Base-by-base conservation (phyloP, 2,797 vertebrate genomes). In the Melanotaenia maccullochi region DNA sequence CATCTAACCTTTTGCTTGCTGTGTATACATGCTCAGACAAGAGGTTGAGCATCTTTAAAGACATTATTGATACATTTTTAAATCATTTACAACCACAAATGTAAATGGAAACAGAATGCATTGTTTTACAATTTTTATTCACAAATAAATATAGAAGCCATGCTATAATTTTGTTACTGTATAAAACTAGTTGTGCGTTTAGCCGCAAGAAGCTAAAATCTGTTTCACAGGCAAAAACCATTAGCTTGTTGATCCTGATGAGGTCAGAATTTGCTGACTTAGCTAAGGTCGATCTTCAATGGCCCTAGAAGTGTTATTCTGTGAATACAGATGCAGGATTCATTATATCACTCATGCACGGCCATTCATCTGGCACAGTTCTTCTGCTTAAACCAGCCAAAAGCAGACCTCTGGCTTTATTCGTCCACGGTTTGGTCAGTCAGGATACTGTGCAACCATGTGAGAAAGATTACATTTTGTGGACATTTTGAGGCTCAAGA, bases 1-100 rank as follows among this genome's bases (percentile, higher is more conserved):
- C 11, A 65, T 78, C 28, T 70, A 80, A 85, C 74, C 76, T 78
- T 82, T 75, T 44, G 49, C 78, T 75, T 71, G 57, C 7, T 3
- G 33, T 49, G 16, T 33, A 71, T 33, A 36, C 24, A 52, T 24
- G 12, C 25, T 65, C 32, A 28, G 20, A 57, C 2, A 49, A 49
- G n/a, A 9, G 18, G 44, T n/a, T n/a, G 44, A 49, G 20, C 44
- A n/a, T 9, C 20, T 49, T n/a, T 44, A 44, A 44, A 49, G 44
- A n/a, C 20, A n/a, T 49, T 9, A n/a, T 49, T 49, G 44, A 49
- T n/a, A 8, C 1, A 18, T 44, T 16, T 47, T 20, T 9, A 9
- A 47, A 16, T 20, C 6, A 47, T 47, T 20, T 7, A 20, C 42
- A 47, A 7, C 40, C 44, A 40, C 22, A 49, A 12, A 40, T 36